A percentile compares a stretch with the other conserved stretches of the same genome.
phyloP scores from a whole-genome alignment of 2,888 invertebrate genomes.

The Antitype chi region DNA sequence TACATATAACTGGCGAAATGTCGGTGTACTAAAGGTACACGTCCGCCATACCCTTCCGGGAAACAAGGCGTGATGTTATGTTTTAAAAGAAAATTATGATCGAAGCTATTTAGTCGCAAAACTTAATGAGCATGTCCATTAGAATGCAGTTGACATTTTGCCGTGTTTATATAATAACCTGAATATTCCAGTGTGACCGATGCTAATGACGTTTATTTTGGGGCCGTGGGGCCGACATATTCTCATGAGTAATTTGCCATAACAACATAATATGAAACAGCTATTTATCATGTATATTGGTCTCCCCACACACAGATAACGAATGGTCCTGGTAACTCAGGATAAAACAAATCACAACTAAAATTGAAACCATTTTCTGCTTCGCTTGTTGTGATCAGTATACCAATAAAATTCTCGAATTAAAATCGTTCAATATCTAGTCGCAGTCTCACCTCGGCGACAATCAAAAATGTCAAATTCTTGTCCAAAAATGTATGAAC shows the following conservation, averaged over 20 bases:
- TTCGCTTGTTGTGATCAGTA: neutral
- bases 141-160: constrained; percentile 40
- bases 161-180: constrained; percentile 15
- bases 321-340: constrained; percentile 6
- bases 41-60: no score
- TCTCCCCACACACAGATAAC: constrained; percentile 24
- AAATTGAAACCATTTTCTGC: constrained; percentile 6
- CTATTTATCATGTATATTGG: constrained; percentile 40
- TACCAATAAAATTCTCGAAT: no score
- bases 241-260: constrained; percentile 44
- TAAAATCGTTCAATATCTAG: no score
- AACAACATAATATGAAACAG: constrained; percentile 27
- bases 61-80: no score
- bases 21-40: no score
- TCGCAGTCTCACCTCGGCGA: no score
- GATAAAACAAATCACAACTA: neutral
- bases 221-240: constrained; percentile 28
- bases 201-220: constrained; percentile 44
- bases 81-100: neutral
- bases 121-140: constrained; percentile 8
- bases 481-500: no score
- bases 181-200: constrained; percentile 21
- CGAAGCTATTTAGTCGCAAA: constrained; percentile 1
- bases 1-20: no score
- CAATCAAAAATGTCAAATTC: no score